Evolutionary conservation across 2,113 vertebrate genomes (phyloP).

Genomic region (Hipposideros armiger): DNA sequence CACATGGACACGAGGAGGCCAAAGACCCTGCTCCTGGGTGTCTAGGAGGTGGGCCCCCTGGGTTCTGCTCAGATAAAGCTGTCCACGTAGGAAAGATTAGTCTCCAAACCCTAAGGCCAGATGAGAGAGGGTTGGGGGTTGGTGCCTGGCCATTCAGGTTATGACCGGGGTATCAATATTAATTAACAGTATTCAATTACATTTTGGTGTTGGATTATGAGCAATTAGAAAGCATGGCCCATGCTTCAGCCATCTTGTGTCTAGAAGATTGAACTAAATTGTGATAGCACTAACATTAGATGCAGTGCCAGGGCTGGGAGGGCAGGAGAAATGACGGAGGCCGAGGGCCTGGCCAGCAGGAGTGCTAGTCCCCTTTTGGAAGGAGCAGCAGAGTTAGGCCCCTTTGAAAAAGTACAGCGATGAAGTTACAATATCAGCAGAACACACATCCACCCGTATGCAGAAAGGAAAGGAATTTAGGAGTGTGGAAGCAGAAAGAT

Average conservation of each 20-base stretch:
- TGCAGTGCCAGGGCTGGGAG: no score
- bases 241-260: neutral
- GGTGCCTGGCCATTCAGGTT: neutral
- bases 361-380: neutral
- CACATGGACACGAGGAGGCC: fast-evolving
- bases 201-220: neutral
- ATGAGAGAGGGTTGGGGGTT: neutral
- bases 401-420: neutral
- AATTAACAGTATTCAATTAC: neutral
- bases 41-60: neutral
- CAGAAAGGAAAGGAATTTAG: neutral
- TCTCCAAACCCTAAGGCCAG: neutral
- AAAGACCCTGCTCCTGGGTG: neutral
- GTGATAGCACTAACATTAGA: neutral
- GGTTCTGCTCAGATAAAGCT: neutral
- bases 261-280: constrained; percentile 59
- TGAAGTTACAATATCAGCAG: neutral
- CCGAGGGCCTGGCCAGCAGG: neutral
- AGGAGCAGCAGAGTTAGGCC: neutral
- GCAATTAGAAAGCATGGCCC: neutral
- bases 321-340: neutral
- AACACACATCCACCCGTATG: neutral
- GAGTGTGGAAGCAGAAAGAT: neutral
- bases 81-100: neutral
- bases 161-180: neutral